Evolutionary conservation across 1,140 invertebrate species (phyloP), one percentile per base, ranked within the genome.

Genomic region (Drosophila athabasca): DNA sequence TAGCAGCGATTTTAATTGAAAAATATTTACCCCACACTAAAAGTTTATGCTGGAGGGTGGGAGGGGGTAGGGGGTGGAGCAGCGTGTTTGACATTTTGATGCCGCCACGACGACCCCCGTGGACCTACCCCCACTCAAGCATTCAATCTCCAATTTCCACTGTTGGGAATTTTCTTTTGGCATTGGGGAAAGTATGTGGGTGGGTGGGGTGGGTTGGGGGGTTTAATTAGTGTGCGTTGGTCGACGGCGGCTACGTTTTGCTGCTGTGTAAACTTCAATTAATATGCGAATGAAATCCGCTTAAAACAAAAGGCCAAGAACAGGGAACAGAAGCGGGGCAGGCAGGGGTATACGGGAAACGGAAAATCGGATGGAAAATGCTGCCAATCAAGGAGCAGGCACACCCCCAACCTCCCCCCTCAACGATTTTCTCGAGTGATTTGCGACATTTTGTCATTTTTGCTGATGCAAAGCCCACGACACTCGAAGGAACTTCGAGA

Each of bases 381-480:
- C 72, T 85, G 82, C 74, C 82, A 85, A 85, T 85, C 82, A 85
- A 78, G 74, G 58, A 64, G 61, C 52, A 29, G 43, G 26, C n/a
- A n/a, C n/a, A n/a, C n/a, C n/a, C n/a, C n/a, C n/a, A n/a, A n/a
- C n/a, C n/a, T n/a, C n/a, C 3, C 13, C 29, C 17, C 24, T 31
- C 49, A 48, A 48, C 64, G 24, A 54, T 41, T 48, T 24, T n/a
- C 59, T 58, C 51, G 49, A 74, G 65, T 87, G 82, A 85, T 87
- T 85, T 87, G 82, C 78, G 82, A 85, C 82, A 85, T 85, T 85
- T 85, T 85, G 73, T 87, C 79, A 85, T 87, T 87, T 85, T 85
- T 68, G 81, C 81, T 85, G 77, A 85, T 85, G 72, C 77, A 87
- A 85, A 87, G 78, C 76, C 83, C 79, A 50, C 82, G 31, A 11